Conservation (phyloP, 2,797 vertebrate species). For the Sebastiscus albofasciatus region DNA sequence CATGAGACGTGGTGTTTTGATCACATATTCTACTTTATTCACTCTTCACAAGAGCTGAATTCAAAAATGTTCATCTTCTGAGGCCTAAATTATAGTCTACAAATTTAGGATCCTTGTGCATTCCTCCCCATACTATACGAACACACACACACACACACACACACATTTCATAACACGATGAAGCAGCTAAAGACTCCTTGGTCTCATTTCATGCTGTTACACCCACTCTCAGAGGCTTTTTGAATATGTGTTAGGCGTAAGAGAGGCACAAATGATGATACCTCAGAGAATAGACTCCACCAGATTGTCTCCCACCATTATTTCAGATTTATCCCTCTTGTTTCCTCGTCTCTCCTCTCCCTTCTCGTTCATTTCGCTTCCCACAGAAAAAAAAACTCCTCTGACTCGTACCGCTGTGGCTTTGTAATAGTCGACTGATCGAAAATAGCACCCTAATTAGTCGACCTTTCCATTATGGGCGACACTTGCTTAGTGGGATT, state of each 20-base stretch:
- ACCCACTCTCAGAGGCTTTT: conserved; percentile 36
- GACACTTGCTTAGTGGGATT: conserved; percentile 22
- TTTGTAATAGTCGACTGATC: conserved; percentile 29
- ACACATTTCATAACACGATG: neutral
- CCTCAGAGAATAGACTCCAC: conserved; percentile 15
- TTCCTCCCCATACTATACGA: neutral
- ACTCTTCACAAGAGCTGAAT: neutral
- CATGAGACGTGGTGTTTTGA: conserved; percentile 1
- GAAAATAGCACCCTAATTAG: conserved; percentile 50
- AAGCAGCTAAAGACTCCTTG: conserved; percentile 14
- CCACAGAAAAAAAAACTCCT: neutral
- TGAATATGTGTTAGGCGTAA: conserved; percentile 21
- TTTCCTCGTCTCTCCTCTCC: conserved; percentile 4
- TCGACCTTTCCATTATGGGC: conserved; percentile 27
- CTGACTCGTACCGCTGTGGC: conserved; percentile 1
- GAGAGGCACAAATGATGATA: conserved; percentile 23
- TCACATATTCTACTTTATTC: conserved; percentile 6
- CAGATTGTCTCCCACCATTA: conserved; percentile 41
- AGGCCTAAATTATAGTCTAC: neutral
- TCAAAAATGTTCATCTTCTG: neutral
- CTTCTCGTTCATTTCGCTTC: conserved; percentile 17
- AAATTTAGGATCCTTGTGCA: neutral
- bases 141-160: neutral
- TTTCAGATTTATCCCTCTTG: conserved; percentile 28
- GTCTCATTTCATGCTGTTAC: conserved; percentile 24